phyloP scores from a whole-genome alignment of 2,888 invertebrate species.

The Campoplex capitator region DNA sequence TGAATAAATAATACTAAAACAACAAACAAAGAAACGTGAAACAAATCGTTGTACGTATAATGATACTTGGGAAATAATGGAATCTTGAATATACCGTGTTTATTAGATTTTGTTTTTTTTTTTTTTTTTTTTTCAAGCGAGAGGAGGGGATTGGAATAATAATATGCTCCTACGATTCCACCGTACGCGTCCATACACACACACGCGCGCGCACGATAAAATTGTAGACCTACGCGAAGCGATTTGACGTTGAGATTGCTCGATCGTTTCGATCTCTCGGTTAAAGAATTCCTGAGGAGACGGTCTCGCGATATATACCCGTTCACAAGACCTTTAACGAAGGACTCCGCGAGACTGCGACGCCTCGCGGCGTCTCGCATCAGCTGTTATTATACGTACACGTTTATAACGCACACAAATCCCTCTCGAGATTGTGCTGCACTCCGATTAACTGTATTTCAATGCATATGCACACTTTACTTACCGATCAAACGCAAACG shows the following conservation, averaged over 20 bases:
- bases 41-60: background rate
- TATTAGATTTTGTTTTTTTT: background rate
- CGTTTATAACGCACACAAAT: background rate
- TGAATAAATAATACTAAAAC: background rate
- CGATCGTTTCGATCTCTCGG: conserved; percentile 51
- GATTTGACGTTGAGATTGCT: conserved; percentile 34
- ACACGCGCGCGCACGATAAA: background rate
- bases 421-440: background rate
- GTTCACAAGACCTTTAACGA: conserved; percentile 72
- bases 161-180: background rate
- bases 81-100: background rate
- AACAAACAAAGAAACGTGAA: background rate
- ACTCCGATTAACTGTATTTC: conserved; percentile 30
- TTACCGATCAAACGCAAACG: background rate
- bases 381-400: conserved; percentile 60
- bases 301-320: conserved; percentile 51
- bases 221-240: conserved; percentile 33
- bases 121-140: background rate
- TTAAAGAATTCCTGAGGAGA: conserved; percentile 52
- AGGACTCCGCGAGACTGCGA: conserved; percentile 61
- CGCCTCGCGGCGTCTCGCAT: conserved; percentile 68
- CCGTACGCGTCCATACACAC: background rate
- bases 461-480: background rate
- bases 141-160: background rate
- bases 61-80: background rate